Evolutionary conservation across 2,888 invertebrate genomes (phyloP).

Genomic region (Galerucella nymphaeae): DNA sequence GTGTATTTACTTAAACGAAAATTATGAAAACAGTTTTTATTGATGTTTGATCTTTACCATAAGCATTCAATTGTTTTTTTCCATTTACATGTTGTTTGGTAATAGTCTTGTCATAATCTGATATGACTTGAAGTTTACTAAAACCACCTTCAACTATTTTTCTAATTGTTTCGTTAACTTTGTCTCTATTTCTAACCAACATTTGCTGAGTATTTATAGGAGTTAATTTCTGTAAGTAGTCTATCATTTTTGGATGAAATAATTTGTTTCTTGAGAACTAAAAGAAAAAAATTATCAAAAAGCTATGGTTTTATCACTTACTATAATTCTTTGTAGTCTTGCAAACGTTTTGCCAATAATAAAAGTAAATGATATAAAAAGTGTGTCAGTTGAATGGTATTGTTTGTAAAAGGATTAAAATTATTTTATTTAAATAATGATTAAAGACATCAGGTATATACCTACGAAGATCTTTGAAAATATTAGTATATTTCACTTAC

Average conservation of each 20-base stretch:
- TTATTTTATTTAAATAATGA: no score
- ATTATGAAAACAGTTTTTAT: no score
- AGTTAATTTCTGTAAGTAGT: constrained; percentile 9
- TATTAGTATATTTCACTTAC: not conserved
- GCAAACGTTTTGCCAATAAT: no score
- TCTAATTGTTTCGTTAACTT: constrained; percentile 69
- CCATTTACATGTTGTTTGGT: constrained; percentile 84
- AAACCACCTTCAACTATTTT: constrained; percentile 70
- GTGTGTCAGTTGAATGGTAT: no score
- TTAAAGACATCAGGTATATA: no score
- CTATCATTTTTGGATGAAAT: not conserved
- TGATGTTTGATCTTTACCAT: constrained; percentile 69
- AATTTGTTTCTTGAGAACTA: not conserved
- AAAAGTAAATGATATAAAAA: no score
- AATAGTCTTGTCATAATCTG: constrained; percentile 91
- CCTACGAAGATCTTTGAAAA: no score
- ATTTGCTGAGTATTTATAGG: constrained; percentile 2
- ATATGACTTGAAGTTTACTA: constrained; percentile 79
- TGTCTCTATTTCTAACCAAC: constrained; percentile 66
- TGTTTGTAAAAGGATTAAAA: no score
- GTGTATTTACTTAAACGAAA: no score
- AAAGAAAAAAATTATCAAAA: not conserved
- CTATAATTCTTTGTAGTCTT: no score
- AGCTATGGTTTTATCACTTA: no score
- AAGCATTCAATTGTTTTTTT: constrained; percentile 78